Evolutionary conservation across 2,888 invertebrate species (phyloP).

Genomic region (Cataglyphis altisquamis): DNA sequence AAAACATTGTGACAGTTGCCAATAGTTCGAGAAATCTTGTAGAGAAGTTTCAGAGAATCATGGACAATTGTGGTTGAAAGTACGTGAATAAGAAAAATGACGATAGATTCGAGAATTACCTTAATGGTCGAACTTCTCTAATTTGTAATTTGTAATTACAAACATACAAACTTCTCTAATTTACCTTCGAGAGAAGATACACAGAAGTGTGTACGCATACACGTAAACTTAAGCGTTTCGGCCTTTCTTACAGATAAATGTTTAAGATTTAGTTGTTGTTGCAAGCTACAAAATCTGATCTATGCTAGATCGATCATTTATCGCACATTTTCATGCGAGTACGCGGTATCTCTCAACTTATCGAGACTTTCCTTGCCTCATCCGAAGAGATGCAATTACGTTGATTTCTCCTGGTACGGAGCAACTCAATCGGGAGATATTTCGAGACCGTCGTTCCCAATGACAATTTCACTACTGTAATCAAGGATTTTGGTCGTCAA

Average conservation of each 20-base stretch:
- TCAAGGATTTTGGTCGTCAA: constrained; percentile 33
- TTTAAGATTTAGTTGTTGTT: constrained; percentile 19
- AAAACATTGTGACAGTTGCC: neutral
- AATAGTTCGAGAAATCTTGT: neutral
- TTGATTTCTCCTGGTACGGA: constrained; percentile 29
- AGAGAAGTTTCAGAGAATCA: neutral
- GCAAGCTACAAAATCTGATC: neutral
- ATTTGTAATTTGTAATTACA: constrained; percentile 1
- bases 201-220: too few relatives aligned
- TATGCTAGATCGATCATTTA: neutral
- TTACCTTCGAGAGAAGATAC: neutral
- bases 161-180: constrained; percentile 16
- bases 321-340: constrained; percentile 17
- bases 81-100: neutral
- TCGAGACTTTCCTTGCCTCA: constrained; percentile 8
- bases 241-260: neutral
- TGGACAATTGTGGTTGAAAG: neutral
- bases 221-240: neutral
- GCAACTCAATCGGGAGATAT: constrained; percentile 39
- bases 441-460: constrained; percentile 26
- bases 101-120: neutral
- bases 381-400: constrained; percentile 27
- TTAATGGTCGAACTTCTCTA: constrained; percentile 2
- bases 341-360: constrained; percentile 27
- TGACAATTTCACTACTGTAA: constrained; percentile 25